Evolutionary conservation across 2,888 invertebrate species (phyloP).

Genomic region (Yponomeuta evonymella): DNA sequence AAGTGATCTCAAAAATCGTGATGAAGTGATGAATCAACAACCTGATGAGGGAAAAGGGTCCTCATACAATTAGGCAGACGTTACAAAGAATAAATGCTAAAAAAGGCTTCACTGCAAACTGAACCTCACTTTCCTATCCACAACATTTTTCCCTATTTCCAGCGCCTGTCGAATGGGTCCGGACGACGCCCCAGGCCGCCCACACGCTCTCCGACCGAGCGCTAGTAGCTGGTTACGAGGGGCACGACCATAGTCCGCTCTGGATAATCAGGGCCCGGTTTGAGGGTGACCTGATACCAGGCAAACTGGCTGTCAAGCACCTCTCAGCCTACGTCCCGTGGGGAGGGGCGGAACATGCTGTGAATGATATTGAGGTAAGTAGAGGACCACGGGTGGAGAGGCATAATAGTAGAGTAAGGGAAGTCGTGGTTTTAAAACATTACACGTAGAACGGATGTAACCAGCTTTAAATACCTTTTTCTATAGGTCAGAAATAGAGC

Average conservation of each 20-base stretch:
- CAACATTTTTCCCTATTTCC: slow-evolving; percentile 1
- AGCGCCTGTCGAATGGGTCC: slow-evolving; percentile 10
- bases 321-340: slow-evolving; percentile 57
- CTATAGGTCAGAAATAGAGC: too few relatives aligned
- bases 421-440: too few relatives aligned
- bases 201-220: slow-evolving; percentile 43
- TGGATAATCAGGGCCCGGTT: slow-evolving; percentile 60
- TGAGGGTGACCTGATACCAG: slow-evolving; percentile 60
- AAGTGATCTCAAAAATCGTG: too few relatives aligned
- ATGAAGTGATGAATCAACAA: too few relatives aligned
- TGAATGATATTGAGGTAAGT: slow-evolving; percentile 53
- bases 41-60: too few relatives aligned
- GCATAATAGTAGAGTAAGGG: too few relatives aligned
- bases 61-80: too few relatives aligned
- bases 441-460: too few relatives aligned
- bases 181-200: slow-evolving; percentile 39
- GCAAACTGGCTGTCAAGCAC: slow-evolving; percentile 61
- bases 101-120: background rate
- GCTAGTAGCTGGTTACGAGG: slow-evolving; percentile 63
- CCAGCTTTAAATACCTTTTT: too few relatives aligned
- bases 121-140: too few relatives aligned
- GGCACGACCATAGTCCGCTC: slow-evolving; percentile 58
- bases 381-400: background rate
- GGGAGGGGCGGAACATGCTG: slow-evolving; percentile 54
- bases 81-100: too few relatives aligned